phyloP scores from a whole-genome alignment of 2,113 vertebrate species.

The Paramisgurnus dabryanus region DNA sequence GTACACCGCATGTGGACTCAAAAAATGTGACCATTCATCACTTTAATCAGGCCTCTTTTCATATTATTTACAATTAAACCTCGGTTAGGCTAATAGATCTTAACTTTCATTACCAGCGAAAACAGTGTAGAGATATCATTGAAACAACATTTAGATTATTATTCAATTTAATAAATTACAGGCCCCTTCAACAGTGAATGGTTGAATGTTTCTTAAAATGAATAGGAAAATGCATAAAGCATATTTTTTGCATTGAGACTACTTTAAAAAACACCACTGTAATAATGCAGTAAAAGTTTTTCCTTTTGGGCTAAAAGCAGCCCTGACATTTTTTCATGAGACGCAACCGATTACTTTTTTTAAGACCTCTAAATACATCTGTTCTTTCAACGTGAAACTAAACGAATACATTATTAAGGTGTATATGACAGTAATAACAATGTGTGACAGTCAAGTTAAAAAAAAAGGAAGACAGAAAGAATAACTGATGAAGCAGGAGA shows the following conservation, averaged over 20 bases:
- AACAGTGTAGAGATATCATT: not conserved
- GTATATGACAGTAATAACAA: not conserved
- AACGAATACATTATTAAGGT: slow-evolving; percentile 26
- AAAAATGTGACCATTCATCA: not conserved
- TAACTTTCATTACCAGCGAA: slow-evolving; percentile 2
- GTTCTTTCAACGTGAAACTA: not conserved
- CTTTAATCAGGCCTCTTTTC: slow-evolving; percentile 10
- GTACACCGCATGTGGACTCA: slow-evolving; percentile 7
- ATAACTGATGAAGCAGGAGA: slow-evolving; percentile 58
- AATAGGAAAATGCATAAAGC: not conserved
- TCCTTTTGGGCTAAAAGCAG: too few relatives aligned
- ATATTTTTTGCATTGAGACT: not conserved
- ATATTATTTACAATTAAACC: slow-evolving; percentile 5
- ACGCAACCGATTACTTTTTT: not conserved
- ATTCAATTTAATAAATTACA: not conserved
- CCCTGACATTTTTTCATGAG: not conserved
- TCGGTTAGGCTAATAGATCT: not conserved
- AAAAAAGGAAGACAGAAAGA: slow-evolving; percentile 32
- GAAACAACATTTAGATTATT: slow-evolving; percentile 4
- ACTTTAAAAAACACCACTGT: not conserved
- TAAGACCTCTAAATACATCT: not conserved
- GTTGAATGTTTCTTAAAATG: not conserved
- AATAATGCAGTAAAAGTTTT: too few relatives aligned
- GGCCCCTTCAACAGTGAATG: not conserved
- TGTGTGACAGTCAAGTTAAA: not conserved